These are phyloP conservation scores for Narcine bancroftii DNA, from an alignment of 2,113 vertebrate species.

Conservation along the genomic window DNA sequence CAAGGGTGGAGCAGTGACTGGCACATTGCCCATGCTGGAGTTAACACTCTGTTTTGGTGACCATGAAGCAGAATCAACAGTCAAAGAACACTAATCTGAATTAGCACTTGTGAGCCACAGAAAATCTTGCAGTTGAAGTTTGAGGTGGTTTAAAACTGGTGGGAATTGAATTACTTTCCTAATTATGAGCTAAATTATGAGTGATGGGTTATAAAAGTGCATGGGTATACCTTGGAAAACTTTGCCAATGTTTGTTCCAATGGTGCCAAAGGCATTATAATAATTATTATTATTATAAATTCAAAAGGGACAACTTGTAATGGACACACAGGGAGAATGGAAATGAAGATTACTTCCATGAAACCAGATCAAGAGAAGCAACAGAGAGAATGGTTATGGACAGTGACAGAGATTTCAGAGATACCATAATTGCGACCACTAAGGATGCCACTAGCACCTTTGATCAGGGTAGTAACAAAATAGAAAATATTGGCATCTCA, in stretches of 20 bases:
- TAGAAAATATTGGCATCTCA: no score
- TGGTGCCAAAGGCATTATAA: background rate
- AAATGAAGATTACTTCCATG: background rate
- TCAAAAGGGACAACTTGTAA: background rate
- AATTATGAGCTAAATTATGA: background rate
- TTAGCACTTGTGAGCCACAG: background rate
- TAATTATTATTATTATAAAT: background rate
- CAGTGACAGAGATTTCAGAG: background rate
- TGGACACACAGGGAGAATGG: background rate
- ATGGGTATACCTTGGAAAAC: background rate
- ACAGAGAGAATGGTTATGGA: background rate
- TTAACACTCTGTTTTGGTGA: background rate
- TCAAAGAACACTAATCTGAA: background rate
- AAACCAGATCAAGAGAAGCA: background rate
- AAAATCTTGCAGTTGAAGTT: no score
- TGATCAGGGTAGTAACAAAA: background rate
- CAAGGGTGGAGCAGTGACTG: no score
- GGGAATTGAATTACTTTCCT: background rate
- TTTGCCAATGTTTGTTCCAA: background rate
- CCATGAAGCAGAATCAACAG: background rate
- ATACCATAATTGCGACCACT: background rate
- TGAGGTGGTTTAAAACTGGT: background rate
- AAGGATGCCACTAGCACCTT: background rate
- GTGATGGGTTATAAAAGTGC: background rate
- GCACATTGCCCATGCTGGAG: background rate